phyloP scores from a whole-genome alignment of 2,888 invertebrate species.

The Morpho helenor region DNA sequence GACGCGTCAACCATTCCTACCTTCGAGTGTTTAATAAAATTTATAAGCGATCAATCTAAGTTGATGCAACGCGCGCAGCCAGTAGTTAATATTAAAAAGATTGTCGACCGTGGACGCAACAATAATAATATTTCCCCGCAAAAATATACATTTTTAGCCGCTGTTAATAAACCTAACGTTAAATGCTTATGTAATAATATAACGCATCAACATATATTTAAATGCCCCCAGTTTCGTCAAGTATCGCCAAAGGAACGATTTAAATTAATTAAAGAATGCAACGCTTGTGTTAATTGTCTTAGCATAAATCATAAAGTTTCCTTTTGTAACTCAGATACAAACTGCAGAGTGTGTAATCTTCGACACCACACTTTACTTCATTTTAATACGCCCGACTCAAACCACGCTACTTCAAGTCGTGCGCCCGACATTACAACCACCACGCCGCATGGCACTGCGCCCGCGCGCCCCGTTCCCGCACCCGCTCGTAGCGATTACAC shows the following conservation, averaged over 20 bases:
- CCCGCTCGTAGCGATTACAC: neutral
- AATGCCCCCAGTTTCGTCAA: neutral
- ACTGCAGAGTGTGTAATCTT: neutral
- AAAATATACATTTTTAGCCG: neutral
- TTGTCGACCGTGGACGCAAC: neutral
- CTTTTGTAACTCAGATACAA: neutral
- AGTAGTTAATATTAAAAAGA: neutral
- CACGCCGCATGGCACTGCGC: neutral
- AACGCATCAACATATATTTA: constrained; percentile 1
- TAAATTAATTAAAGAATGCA: neutral
- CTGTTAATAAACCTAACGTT: neutral
- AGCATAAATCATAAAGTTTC: neutral
- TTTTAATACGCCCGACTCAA: neutral
- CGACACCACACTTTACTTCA: no score
- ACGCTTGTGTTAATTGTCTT: no score
- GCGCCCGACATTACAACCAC: neutral
- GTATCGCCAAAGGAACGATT: neutral
- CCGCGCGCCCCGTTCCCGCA: neutral
- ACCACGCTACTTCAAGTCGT: neutral
- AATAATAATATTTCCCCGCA: neutral
- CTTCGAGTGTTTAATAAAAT: no score
- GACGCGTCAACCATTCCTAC: no score
- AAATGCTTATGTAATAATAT: neutral
- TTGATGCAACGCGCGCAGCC: no score
- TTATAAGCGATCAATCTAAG: no score